Percentiles rank a stretch among this genome's conserved stretches.
Evolutionary conservation across 2,888 invertebrate species (phyloP).

Genomic region (Oscheius sp.): DNA sequence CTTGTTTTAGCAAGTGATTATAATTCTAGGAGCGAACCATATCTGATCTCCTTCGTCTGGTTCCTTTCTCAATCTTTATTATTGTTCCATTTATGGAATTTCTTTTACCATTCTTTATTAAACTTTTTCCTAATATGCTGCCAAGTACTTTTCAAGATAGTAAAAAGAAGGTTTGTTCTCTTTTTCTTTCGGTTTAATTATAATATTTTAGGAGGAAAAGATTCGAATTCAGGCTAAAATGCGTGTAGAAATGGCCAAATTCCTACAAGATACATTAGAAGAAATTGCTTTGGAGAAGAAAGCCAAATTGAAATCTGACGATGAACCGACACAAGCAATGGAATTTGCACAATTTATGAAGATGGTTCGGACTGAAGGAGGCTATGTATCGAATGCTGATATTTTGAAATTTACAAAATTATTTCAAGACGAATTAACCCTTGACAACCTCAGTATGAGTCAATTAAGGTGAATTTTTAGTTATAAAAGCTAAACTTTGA

Average conservation of each 20-base stretch:
- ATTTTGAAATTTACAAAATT: constrained; percentile 95
- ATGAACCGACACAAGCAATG: constrained; percentile 76
- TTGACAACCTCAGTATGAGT: constrained; percentile 88
- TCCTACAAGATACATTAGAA: constrained; percentile 86
- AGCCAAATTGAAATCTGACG: constrained; percentile 64
- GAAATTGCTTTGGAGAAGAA: constrained; percentile 88
- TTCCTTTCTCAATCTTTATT: constrained; percentile 96
- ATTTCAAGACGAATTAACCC: constrained; percentile 91
- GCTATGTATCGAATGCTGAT: constrained; percentile 85
- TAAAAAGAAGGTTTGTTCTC: constrained; percentile 70
- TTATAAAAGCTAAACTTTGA: neutral
- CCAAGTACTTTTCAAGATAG: constrained; percentile 90
- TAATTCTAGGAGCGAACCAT: constrained; percentile 79
- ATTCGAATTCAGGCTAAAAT: constrained; percentile 87
- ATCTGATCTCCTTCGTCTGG: constrained; percentile 88
- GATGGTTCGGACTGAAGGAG: constrained; percentile 81
- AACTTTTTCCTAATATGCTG: constrained; percentile 96
- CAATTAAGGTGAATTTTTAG: constrained; percentile 76
- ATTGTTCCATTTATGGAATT: constrained; percentile 97
- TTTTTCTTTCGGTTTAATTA: neutral
- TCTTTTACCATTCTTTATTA: constrained; percentile 87
- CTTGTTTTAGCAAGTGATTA: neutral
- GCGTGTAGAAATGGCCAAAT: constrained; percentile 96
- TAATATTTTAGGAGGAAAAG: constrained; percentile 80
- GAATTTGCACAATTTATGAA: constrained; percentile 90